A percentile compares a stretch with the other conserved stretches of the same genome.
Conservation (phyloP, 2,113 vertebrate genomes). For the Dicentrarchus labrax region DNA sequence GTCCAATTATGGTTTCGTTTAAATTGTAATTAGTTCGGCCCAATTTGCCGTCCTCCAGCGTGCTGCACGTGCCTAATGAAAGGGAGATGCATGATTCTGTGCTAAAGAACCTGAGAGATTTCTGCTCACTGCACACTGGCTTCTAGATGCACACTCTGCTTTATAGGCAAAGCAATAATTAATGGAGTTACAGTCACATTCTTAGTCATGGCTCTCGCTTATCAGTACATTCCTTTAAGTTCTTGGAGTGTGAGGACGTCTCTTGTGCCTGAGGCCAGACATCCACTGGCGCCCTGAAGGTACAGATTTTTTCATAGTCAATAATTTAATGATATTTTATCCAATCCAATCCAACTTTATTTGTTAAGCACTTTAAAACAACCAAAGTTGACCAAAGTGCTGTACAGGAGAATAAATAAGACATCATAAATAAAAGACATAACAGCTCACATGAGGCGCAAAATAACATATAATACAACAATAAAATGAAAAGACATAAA, state of each 20-base stretch:
- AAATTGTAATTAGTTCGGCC: constrained; percentile 99
- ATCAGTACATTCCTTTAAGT: background rate
- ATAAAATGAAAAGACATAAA: too few relatives aligned
- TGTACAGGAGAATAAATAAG: too few relatives aligned
- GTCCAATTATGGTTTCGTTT: constrained; percentile 99
- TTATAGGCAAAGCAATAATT: constrained; percentile 26
- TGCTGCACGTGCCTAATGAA: constrained; percentile 81
- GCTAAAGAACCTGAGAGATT: constrained; percentile 56
- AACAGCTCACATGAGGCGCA: too few relatives aligned
- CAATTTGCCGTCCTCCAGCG: constrained; percentile 92
- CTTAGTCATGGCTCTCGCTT: constrained; percentile 18
- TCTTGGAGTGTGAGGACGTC: background rate
- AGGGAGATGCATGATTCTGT: constrained; percentile 64
- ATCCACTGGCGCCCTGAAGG: background rate
- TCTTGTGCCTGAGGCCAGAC: background rate
- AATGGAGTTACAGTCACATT: background rate
- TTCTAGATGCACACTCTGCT: constrained; percentile 3
- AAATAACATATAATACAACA: too few relatives aligned
- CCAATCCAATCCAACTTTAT: background rate
- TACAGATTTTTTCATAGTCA: background rate
- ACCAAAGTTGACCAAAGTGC: too few relatives aligned
- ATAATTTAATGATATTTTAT: background rate
- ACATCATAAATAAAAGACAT: too few relatives aligned
- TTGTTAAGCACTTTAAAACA: too few relatives aligned
- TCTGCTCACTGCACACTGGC: constrained; percentile 27